A percentile compares a stretch with the other conserved stretches of the same genome.
Conservation (phyloP, 2,113 vertebrate genomes). For the Seriola quinqueradiata region DNA sequence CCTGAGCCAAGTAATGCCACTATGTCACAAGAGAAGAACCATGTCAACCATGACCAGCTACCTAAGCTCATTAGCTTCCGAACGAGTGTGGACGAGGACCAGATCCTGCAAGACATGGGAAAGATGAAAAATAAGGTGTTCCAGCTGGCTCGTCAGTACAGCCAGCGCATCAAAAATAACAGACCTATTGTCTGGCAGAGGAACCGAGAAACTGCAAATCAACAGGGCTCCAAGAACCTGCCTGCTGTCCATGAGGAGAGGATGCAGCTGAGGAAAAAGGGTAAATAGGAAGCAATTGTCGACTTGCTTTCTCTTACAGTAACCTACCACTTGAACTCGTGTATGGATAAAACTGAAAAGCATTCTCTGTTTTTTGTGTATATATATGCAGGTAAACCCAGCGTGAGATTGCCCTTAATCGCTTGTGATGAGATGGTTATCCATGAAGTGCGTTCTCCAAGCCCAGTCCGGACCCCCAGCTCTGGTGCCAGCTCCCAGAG, state of each 20-base stretch:
- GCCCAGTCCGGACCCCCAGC: constrained; percentile 66
- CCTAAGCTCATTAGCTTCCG: constrained; percentile 82
- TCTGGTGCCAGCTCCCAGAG: constrained; percentile 68
- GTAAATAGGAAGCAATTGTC: constrained; percentile 61
- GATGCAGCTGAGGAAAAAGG: constrained; percentile 62
- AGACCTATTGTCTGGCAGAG: constrained; percentile 64
- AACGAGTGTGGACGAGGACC: constrained; percentile 82
- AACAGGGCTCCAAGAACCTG: constrained; percentile 53
- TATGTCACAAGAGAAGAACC: constrained; percentile 59
- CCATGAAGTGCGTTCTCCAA: constrained; percentile 76
- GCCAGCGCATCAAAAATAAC: constrained; percentile 93
- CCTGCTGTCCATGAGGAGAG: constrained; percentile 80
- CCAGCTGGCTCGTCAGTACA: constrained; percentile 95
- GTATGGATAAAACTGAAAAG: constrained; percentile 18
- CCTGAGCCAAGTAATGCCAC: constrained; percentile 52
- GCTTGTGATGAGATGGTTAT: constrained; percentile 74
- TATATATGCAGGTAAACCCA: constrained; percentile 81
- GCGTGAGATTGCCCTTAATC: constrained; percentile 72
- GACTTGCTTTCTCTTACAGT: constrained; percentile 18
- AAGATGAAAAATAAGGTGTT: constrained; percentile 92
- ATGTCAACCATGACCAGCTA: constrained; percentile 57
- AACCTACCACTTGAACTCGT: neutral
- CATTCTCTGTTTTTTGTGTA: constrained; percentile 2
- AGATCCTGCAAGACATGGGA: constrained; percentile 85
- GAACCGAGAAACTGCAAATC: constrained; percentile 55